Evolutionary conservation across 2,797 vertebrate genomes (phyloP).

Genomic region (Enteromius thamalakanensis): DNA sequence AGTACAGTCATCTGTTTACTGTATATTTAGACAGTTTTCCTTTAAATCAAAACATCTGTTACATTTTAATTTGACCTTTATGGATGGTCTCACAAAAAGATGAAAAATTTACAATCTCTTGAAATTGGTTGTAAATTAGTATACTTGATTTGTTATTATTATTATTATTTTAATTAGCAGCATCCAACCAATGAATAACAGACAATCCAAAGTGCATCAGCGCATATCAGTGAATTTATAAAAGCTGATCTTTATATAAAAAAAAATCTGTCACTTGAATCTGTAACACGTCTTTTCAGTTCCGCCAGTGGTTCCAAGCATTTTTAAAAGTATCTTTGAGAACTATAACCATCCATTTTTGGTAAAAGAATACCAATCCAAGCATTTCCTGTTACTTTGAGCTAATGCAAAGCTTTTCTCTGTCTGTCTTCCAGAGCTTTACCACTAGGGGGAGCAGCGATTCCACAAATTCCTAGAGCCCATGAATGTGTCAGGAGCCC

Average conservation of each 20-base stretch:
- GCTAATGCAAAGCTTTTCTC: not conserved
- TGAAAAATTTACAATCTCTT: not conserved
- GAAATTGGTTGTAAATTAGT: not conserved
- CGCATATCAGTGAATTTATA: not conserved
- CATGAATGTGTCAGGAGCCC: not conserved
- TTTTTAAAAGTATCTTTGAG: not conserved
- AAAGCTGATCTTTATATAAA: not conserved
- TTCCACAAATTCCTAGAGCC: slow-evolving; percentile 7
- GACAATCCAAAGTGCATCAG: slow-evolving; percentile 23
- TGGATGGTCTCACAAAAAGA: slow-evolving; percentile 5
- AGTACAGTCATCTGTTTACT: not conserved
- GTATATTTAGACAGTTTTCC: not conserved
- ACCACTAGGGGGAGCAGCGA: slow-evolving; percentile 28
- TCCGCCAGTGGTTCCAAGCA: not conserved
- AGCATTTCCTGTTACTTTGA: slow-evolving; percentile 7
- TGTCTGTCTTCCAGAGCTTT: not conserved
- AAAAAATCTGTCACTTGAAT: not conserved
- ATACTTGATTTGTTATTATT: not conserved
- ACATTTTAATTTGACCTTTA: not conserved
- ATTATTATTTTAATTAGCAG: not conserved
- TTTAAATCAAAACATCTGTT: not conserved
- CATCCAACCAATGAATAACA: not conserved
- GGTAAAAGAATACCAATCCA: slow-evolving; percentile 11
- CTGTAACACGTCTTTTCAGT: not conserved
- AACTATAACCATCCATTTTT: slow-evolving; percentile 3